phyloP scores from a whole-genome alignment of 2,888 invertebrate species.

The Lepetodrilus schrolli region DNA sequence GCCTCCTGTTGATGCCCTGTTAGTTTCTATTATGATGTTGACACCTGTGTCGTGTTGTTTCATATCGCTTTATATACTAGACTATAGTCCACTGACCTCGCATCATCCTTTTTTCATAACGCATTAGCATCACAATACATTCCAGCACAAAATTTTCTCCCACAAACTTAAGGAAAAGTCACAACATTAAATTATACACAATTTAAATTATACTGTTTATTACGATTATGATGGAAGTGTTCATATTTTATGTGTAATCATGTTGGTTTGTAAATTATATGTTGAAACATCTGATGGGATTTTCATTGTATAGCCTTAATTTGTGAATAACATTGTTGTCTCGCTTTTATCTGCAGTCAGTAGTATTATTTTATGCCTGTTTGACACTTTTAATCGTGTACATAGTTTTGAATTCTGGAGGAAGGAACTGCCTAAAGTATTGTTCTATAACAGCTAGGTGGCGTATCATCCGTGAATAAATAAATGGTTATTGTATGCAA shows the following conservation, averaged over 20 bases:
- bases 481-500: slow-evolving; percentile 8
- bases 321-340: slow-evolving; percentile 27
- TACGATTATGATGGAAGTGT: neutral
- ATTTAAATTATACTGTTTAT: too few relatives aligned
- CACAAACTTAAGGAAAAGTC: neutral
- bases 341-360: slow-evolving; percentile 25
- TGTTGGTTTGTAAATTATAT: slow-evolving; percentile 16
- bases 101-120: slow-evolving; percentile 6
- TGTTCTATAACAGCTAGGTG: neutral
- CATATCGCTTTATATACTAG: slow-evolving; percentile 9
- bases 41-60: neutral
- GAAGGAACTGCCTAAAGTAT: neutral
- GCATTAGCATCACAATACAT: slow-evolving; percentile 15
- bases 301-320: slow-evolving; percentile 20
- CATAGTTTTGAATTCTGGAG: slow-evolving; percentile 19
- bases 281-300: slow-evolving; percentile 13
- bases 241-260: slow-evolving; percentile 26
- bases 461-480: slow-evolving; percentile 2
- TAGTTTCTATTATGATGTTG: neutral
- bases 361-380: slow-evolving; percentile 31
- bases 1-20: slow-evolving; percentile 12
- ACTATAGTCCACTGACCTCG: neutral
- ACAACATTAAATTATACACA: slow-evolving; percentile 20
- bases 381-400: slow-evolving; percentile 28
- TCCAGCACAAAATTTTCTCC: neutral